phyloP scores from a whole-genome alignment of 2,113 vertebrate species.

The Chrysochloris asiatica region DNA sequence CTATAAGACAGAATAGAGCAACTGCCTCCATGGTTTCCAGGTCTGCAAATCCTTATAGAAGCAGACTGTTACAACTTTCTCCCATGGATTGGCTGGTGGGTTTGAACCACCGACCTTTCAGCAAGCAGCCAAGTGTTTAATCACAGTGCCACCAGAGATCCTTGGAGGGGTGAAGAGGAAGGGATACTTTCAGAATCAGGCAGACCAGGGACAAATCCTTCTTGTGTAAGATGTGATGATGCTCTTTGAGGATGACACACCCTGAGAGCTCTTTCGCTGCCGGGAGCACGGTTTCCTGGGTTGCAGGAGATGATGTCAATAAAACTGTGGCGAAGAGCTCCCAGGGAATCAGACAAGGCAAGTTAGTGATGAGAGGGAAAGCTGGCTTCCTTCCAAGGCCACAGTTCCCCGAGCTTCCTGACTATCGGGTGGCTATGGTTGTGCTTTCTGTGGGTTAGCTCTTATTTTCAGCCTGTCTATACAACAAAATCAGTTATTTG shows the following conservation, averaged over 20 bases:
- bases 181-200: neutral
- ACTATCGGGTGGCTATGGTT: neutral
- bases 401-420: neutral
- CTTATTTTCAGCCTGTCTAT: neutral
- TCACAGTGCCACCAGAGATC: neutral
- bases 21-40: neutral
- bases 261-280: neutral
- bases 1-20: neutral
- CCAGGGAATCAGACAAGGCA: neutral
- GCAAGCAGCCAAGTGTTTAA: neutral
- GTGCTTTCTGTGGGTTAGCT: neutral
- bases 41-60: neutral
- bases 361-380: accelerated
- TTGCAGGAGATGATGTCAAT: neutral
- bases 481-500: neutral
- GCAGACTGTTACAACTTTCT: neutral
- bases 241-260: neutral
- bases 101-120: neutral
- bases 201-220: too few species aligned
- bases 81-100: neutral
- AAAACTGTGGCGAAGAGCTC: too few species aligned
- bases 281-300: neutral
- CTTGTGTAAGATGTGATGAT: neutral
- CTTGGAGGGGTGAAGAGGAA: neutral
- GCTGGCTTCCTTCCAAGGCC: neutral